Evolutionary conservation across 2,888 invertebrate genomes (phyloP).

Genomic region (Sinhomidia bicolor): DNA sequence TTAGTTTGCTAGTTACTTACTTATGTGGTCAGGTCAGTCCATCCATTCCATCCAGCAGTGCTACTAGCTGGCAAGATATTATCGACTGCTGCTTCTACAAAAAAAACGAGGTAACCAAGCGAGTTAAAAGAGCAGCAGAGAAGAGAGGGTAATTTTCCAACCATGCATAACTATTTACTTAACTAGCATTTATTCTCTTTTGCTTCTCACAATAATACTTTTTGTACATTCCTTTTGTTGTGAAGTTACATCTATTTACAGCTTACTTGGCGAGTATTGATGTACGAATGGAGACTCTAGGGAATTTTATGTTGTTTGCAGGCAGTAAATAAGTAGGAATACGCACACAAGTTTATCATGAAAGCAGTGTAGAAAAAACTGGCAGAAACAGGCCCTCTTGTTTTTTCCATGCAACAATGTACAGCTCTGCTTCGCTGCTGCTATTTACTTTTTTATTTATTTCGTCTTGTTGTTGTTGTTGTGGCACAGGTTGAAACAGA

Average conservation of each 20-base stretch:
- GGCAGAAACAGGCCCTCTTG: too few relatives aligned
- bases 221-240: too few relatives aligned
- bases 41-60: too few relatives aligned
- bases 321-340: not conserved
- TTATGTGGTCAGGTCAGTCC: not conserved
- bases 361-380: not conserved
- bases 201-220: not conserved
- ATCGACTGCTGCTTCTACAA: too few relatives aligned
- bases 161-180: conserved; percentile 10
- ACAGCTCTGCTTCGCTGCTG: not conserved
- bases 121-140: not conserved
- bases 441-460: not conserved
- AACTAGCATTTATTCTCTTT: not conserved
- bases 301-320: not conserved
- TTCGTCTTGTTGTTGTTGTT: too few relatives aligned
- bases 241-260: not conserved
- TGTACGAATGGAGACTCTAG: not conserved
- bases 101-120: not conserved
- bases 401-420: not conserved
- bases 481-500: not conserved
- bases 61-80: too few relatives aligned
- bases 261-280: not conserved
- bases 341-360: not conserved
- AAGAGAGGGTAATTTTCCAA: not conserved
- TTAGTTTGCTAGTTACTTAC: not conserved